A percentile compares a stretch with the other conserved stretches of the same genome.
These are phyloP conservation scores for Deilephila elpenor DNA, from an alignment of 2,888 invertebrate species.

Conservation along the genomic window DNA sequence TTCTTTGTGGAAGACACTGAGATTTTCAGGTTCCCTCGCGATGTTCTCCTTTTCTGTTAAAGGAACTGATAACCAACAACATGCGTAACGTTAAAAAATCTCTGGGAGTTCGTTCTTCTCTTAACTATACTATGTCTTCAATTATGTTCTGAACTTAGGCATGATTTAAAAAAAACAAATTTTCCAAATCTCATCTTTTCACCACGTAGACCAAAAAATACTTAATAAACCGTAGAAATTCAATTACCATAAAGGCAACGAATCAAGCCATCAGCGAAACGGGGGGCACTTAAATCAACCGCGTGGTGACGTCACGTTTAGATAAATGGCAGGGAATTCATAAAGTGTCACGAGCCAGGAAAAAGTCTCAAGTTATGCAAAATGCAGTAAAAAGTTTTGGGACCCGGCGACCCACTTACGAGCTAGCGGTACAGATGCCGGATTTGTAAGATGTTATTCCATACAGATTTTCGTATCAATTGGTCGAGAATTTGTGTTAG, in stretches of 20 bases:
- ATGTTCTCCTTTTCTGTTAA: not conserved
- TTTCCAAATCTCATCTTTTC: not conserved
- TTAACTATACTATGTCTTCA: not conserved
- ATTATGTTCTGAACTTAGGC: no score
- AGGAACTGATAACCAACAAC: not conserved
- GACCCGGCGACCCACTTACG: conserved; percentile 16
- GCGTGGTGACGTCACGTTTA: conserved; percentile 13
- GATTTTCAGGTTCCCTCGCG: not conserved
- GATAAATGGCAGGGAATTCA: conserved; percentile 17
- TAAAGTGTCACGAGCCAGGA: conserved; percentile 5
- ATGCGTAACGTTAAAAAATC: not conserved
- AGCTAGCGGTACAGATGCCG: not conserved
- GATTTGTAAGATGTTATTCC: no score
- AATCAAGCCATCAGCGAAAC: conserved; percentile 14
- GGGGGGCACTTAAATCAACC: conserved; percentile 14
- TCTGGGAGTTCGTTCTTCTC: not conserved
- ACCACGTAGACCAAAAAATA: not conserved
- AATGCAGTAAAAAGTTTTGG: conserved; percentile 26
- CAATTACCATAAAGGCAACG: conserved; percentile 24
- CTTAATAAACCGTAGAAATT: conserved; percentile 10
- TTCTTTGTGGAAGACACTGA: not conserved
- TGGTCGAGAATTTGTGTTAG: no score
- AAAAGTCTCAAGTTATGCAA: conserved; percentile 19
- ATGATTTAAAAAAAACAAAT: no score
- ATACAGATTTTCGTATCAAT: no score